phyloP scores from a whole-genome alignment of 2,113 vertebrate species.

The Hippocampus barbouri region DNA sequence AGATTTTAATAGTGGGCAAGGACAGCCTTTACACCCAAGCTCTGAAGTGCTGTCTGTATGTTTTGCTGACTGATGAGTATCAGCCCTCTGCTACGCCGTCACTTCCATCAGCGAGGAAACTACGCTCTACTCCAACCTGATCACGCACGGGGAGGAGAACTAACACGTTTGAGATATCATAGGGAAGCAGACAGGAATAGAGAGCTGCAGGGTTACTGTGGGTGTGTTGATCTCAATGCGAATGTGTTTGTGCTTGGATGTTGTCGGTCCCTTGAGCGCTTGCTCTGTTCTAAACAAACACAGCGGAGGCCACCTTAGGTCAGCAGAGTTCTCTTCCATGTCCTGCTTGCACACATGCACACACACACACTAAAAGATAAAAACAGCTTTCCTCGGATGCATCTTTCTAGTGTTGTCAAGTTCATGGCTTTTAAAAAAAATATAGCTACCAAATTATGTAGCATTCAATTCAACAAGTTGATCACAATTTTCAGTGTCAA shows the following conservation, averaged over 20 bases:
- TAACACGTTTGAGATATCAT: slow-evolving; percentile 53
- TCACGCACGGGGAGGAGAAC: slow-evolving; percentile 54
- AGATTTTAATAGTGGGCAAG: slow-evolving; percentile 50
- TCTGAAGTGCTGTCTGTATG: slow-evolving; percentile 64
- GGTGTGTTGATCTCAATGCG: slow-evolving; percentile 1
- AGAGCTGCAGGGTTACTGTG: slow-evolving; percentile 24
- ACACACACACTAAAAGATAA: slow-evolving; percentile 15
- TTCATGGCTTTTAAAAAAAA: slow-evolving; percentile 48
- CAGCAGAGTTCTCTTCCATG: slow-evolving; percentile 41
- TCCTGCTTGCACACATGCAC: slow-evolving; percentile 22
- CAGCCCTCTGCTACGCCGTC: slow-evolving; percentile 28
- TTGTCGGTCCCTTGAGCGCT: slow-evolving; percentile 52
- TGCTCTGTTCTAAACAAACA: slow-evolving; percentile 47
- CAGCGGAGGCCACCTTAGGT: slow-evolving; percentile 44
- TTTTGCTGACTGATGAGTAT: slow-evolving; percentile 57
- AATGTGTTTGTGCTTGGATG: slow-evolving; percentile 22
- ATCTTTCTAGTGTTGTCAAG: slow-evolving; percentile 34
- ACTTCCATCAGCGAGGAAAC: slow-evolving; percentile 36
- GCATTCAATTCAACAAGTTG: slow-evolving; percentile 66
- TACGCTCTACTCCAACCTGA: slow-evolving; percentile 55
- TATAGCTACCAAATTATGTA: slow-evolving; percentile 52
- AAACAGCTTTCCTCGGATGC: slow-evolving; percentile 41
- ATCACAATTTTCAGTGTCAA: slow-evolving; percentile 65
- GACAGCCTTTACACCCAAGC: slow-evolving; percentile 61
- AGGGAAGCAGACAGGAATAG: slow-evolving; percentile 43